Evolutionary conservation across 2,888 invertebrate genomes (phyloP).

Genomic region (Osedax frankpressi): DNA sequence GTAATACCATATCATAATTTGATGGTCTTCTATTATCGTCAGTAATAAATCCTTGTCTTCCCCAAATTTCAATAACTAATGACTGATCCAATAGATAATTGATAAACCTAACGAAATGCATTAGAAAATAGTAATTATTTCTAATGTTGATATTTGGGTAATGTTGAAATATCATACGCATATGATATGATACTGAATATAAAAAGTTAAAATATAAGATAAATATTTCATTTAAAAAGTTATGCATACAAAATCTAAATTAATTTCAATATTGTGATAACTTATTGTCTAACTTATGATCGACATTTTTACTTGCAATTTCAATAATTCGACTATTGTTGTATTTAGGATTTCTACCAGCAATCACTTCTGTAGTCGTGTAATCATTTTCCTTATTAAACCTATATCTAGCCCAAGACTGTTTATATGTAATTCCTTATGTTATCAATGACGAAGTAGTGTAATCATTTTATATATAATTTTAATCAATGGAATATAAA

Average conservation of each 20-base stretch:
- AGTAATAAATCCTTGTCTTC: not conserved
- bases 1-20: no score
- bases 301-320: slow-evolving; percentile 15
- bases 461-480: no score
- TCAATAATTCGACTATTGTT: slow-evolving; percentile 18
- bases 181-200: not conserved
- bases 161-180: not conserved
- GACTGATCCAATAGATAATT: not conserved
- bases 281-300: slow-evolving; percentile 26
- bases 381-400: slow-evolving; percentile 24
- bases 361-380: slow-evolving; percentile 17
- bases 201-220: no score
- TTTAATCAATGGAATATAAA: no score
- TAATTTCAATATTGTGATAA: not conserved
- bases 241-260: not conserved
- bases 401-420: slow-evolving; percentile 28
- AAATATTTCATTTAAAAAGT: no score
- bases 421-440: no score
- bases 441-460: no score
- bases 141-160: not conserved
- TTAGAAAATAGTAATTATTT: not conserved
- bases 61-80: not conserved
- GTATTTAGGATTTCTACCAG: slow-evolving; percentile 26
- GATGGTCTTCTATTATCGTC: no score
- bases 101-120: not conserved